Evolutionary conservation across 2,113 vertebrate genomes (phyloP), one percentile per base, ranked within the genome.

Genomic region (Abramis brama): DNA sequence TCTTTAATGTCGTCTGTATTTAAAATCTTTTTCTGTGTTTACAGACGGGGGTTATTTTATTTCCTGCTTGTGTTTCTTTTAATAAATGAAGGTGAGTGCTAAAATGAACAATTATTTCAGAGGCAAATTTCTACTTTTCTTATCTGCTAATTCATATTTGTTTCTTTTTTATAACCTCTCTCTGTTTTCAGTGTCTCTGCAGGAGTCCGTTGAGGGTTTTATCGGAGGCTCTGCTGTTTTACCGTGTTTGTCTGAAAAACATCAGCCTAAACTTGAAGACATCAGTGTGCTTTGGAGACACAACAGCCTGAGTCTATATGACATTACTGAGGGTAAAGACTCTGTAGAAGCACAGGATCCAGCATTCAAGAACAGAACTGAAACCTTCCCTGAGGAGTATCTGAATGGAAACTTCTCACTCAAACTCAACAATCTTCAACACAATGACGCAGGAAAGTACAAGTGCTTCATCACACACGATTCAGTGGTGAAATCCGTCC

Each of bases 351-450:
- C 13, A 8, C 84, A 85, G 50, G 6, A 71, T 5, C 0, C 36
- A 0, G 6, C 1, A 2, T 85, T 7, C 15, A 50, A 47, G 43
- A 19, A 47, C n/a, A 47, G 59, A 27, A 3, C 25, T 27, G 23
- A 81, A 73, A 39, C 11, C 3, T 30, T 68, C 19, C 13, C 43
- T 9, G 2, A 19, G 1, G n/a, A 77, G 15, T 77, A 43, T 66
- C 2, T 4, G 13, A 70, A 68, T 11, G 85, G 85, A 45, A 68
- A 86, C 47, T 82, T 68, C 60, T 68, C 71, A 6, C 8, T 86
- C 60, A 66, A 30, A 57, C 85, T 86, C 45, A 82, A 6, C 0
- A 21, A 43, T 4, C 70, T 86, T 27, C 50, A 3, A 21, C 0
- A 12, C 2, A 66, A 8, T 25, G 79, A 86, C 45, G 3, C 9